Percentiles rank a stretch among this genome's conserved stretches.
Evolutionary conservation across 2,888 invertebrate genomes (phyloP).

Genomic region (Rhagium mordax): DNA sequence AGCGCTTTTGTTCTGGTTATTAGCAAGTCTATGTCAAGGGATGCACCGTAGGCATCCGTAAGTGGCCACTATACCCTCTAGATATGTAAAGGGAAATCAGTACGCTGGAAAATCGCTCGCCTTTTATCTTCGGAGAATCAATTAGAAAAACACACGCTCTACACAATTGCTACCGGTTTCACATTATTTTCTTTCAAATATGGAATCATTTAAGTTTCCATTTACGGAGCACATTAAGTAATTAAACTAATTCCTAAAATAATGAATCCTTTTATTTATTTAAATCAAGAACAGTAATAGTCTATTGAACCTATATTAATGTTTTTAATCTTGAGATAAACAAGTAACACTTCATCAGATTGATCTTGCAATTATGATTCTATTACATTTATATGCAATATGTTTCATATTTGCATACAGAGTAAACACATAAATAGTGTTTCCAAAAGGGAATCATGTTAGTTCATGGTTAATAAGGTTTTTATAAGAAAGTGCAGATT

Average conservation of each 20-base stretch:
- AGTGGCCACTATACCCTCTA: conserved; percentile 31
- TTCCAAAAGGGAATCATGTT: too few species aligned
- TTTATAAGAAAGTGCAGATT: too few species aligned
- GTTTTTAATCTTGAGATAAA: neutral
- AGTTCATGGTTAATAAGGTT: too few species aligned
- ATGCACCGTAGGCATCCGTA: conserved; percentile 41
- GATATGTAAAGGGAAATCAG: conserved; percentile 23
- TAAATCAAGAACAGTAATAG: neutral
- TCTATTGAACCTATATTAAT: neutral
- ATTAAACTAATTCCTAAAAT: conserved; percentile 39
- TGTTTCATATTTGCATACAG: neutral
- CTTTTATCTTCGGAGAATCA: conserved; percentile 31
- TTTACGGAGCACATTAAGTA: conserved; percentile 38
- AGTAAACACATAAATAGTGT: neutral
- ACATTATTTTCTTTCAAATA: conserved; percentile 30
- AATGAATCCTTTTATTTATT: conserved; percentile 21
- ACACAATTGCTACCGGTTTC: conserved; percentile 32
- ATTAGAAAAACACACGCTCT: conserved; percentile 31
- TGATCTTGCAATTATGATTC: neutral
- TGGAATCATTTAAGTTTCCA: conserved; percentile 29
- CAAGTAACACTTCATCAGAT: neutral
- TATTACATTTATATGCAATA: neutral
- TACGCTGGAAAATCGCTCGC: neutral
- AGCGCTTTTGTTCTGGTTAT: conserved; percentile 66
- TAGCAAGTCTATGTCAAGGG: conserved; percentile 59